These are phyloP conservation scores for Dolichoris vasculosae DNA, from an alignment of 1,140 invertebrate genomes.

Conservation along the genomic window DNA sequence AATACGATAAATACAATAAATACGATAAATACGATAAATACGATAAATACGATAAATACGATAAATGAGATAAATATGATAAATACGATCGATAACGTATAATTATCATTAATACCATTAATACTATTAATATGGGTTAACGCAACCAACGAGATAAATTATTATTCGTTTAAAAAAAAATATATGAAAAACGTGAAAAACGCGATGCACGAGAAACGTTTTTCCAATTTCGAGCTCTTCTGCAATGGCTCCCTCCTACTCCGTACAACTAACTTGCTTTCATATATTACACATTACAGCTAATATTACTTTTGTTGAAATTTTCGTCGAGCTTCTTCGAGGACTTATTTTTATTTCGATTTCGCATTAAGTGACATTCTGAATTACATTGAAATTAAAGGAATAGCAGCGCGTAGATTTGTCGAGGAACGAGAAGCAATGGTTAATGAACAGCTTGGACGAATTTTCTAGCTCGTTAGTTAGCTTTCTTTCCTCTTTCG, in stretches of 20 bases:
- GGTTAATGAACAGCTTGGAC: constrained; percentile 7
- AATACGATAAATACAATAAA: background rate
- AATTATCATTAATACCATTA: no score
- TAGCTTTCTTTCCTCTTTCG: constrained; percentile 10
- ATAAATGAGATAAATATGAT: background rate
- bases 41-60: background rate
- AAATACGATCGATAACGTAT: background rate
- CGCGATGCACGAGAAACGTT: background rate
- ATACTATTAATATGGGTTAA: no score
- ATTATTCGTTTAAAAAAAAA: no score
- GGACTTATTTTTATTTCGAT: no score
- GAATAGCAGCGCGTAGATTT: no score
- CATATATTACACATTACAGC: background rate
- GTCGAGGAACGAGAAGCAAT: background rate
- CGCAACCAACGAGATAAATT: no score
- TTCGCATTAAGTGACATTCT: no score
- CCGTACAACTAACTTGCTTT: background rate
- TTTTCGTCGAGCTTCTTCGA: background rate
- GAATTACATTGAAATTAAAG: no score
- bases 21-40: background rate
- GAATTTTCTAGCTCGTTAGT: background rate
- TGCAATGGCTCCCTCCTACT: background rate
- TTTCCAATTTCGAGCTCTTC: background rate
- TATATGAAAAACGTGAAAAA: background rate
- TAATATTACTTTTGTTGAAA: background rate